Evolutionary conservation across 2,113 vertebrate genomes (phyloP).

Genomic region (Colius striatus): DNA sequence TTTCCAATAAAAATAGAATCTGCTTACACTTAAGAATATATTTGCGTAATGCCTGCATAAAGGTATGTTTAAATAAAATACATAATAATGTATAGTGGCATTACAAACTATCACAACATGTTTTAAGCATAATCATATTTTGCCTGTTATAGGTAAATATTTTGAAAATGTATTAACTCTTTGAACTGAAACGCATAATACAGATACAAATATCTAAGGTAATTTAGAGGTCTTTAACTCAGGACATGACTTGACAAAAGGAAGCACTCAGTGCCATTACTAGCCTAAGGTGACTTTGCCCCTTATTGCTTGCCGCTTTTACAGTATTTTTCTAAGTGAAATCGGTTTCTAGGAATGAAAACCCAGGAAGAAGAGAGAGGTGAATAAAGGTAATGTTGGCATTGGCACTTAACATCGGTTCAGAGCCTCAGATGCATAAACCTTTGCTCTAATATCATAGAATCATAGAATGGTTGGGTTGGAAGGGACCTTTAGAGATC

Average conservation of each 20-base stretch:
- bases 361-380: not conserved
- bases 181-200: not conserved
- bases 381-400: not conserved
- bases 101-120: too few species aligned
- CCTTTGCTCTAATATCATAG: not conserved
- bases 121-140: not conserved
- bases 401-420: not conserved
- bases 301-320: not conserved
- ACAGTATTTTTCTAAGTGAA: not conserved
- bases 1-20: too few species aligned
- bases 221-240: not conserved
- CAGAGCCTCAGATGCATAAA: not conserved
- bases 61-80: too few species aligned
- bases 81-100: too few species aligned
- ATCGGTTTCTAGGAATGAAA: not conserved
- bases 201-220: not conserved
- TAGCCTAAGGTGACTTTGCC: not conserved
- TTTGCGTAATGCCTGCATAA: too few species aligned
- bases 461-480: too few species aligned
- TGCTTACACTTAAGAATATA: too few species aligned
- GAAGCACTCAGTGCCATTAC: not conserved
- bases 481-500: too few species aligned
- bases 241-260: not conserved
- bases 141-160: not conserved
- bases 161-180: not conserved